Evolutionary conservation across 2,113 vertebrate species (phyloP).

Genomic region (Aspiorhynchus laticeps): DNA sequence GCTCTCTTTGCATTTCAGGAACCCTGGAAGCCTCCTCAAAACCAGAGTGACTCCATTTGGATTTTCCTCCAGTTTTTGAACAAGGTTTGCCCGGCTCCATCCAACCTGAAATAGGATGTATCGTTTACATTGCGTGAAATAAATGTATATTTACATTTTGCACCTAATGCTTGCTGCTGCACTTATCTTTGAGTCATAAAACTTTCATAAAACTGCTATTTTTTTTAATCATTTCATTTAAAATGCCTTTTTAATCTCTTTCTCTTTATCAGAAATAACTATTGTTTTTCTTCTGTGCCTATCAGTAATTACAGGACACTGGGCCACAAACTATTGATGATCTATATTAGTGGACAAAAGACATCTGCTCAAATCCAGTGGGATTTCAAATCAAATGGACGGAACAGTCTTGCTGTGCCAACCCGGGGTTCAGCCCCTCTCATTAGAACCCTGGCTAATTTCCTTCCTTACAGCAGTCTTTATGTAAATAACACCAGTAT

Average conservation of each 20-base stretch:
- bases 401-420: background rate
- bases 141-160: background rate
- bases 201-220: background rate
- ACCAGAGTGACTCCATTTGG: slow-evolving; percentile 77
- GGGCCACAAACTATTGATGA: background rate
- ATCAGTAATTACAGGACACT: background rate
- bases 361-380: slow-evolving; percentile 14
- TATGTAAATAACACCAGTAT: slow-evolving; percentile 3
- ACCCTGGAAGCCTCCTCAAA: slow-evolving; percentile 84
- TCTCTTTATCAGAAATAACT: background rate
- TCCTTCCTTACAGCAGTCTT: slow-evolving; percentile 22
- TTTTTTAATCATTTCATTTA: background rate
- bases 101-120: slow-evolving; percentile 79
- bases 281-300: background rate
- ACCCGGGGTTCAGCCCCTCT: background rate
- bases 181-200: background rate
- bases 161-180: background rate
- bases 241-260: background rate
- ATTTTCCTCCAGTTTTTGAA: slow-evolving; percentile 83
- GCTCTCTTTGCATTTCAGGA: slow-evolving; percentile 51
- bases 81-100: slow-evolving; percentile 83
- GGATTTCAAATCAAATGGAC: background rate
- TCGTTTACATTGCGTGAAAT: background rate
- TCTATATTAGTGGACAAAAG: background rate
- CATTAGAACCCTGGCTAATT: background rate